Evolutionary conservation across 2,888 invertebrate genomes (phyloP), one percentile per base, ranked within the genome.

Genomic region (Anthrax anthrax): DNA sequence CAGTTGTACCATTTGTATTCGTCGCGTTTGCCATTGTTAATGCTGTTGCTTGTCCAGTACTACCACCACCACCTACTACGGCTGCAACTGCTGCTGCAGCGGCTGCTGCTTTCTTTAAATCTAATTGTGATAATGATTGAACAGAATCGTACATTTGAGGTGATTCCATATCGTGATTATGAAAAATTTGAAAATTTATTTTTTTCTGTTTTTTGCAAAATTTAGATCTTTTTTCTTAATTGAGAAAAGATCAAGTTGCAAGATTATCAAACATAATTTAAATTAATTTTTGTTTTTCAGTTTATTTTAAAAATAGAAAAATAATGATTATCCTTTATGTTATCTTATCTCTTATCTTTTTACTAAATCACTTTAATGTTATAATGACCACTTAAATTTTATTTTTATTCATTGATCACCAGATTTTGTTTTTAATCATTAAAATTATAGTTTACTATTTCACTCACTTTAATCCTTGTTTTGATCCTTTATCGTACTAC

Each of bases 61-160:
- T 23, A 23, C 23, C 23, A 46, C 65, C 65, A 32, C 29, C 12
- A 42, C 36, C 42, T 48, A 65, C 64, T 39, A 64, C 63, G 29
- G 65, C 66, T 59, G 65, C 65, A 47, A 62, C 64, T 40, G 64
- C 29, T 32, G 29, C 29, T 12, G 29, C 29, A 29, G 43, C 51
- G 41, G 43, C 48, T 45, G 51, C 39, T 43, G 47, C 39, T 53
- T 68, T 68, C 55, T 68, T 68, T 29, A 68, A 57, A 55, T 68
- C 68, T 55, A 68, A 57, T 60, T 67, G 69, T 50, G 67, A 62
- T 54, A 68, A 59, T 47, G 68, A 62, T 55, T 69, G 69, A 58
- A 67, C 65, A 56, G 64, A 65, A 53, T 69, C 69, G 61, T 69
- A 69, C 69, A 69, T 69, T 60, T 69, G 69, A 51, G 69, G 69